These are phyloP conservation scores for Rhizoglyphus robini DNA, from an alignment of 1,140 invertebrate genomes.

Conservation along the genomic window DNA sequence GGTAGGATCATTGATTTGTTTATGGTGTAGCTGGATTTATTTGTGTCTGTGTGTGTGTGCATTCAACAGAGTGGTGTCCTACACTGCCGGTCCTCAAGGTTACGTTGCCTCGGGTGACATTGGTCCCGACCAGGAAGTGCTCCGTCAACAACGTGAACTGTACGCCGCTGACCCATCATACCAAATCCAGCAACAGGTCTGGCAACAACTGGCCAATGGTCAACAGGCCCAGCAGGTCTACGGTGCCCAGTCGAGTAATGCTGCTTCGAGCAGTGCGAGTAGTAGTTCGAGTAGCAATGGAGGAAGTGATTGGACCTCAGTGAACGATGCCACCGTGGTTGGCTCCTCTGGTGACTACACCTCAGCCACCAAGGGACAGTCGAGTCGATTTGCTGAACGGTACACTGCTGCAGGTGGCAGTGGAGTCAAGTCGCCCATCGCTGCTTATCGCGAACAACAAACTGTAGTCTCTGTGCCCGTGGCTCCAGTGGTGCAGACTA, in stretches of 20 bases:
- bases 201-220: background rate
- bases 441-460: too few species aligned
- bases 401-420: background rate
- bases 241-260: background rate
- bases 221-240: background rate
- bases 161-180: conserved; percentile 11
- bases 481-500: background rate
- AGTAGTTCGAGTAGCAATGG: background rate
- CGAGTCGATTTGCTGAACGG: background rate
- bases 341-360: too few species aligned
- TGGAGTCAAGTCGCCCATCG: background rate
- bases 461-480: background rate
- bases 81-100: conserved; percentile 19
- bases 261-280: background rate
- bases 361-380: too few species aligned
- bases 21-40: background rate
- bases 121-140: conserved; percentile 17
- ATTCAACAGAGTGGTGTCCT: conserved; percentile 18
- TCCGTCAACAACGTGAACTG: background rate
- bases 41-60: background rate
- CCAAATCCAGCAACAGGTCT: conserved; percentile 9
- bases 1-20: conserved; percentile 2
- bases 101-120: conserved; percentile 18
- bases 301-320: background rate
- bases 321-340: background rate